phyloP scores from a whole-genome alignment of 1,140 invertebrate genomes.

The Lutraria rhynchaena region DNA sequence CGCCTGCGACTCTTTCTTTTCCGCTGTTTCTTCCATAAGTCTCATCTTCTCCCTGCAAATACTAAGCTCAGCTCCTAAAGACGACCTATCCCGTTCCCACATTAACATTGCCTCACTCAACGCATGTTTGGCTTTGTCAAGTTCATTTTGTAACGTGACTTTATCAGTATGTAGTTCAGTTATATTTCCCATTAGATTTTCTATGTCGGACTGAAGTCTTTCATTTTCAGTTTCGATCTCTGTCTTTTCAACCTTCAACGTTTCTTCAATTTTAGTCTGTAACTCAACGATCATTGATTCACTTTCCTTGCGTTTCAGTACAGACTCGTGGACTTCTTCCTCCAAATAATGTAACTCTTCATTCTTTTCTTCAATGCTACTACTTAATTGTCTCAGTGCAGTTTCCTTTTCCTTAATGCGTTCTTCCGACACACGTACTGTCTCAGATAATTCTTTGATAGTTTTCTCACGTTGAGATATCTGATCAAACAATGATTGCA shows the following conservation, averaged over 20 bases:
- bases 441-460: conserved; percentile 70
- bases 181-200: conserved; percentile 66
- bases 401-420: conserved; percentile 74
- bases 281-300: conserved; percentile 67
- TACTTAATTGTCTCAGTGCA: conserved; percentile 65
- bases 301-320: conserved; percentile 65
- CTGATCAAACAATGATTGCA: conserved; percentile 72
- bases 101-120: conserved; percentile 73
- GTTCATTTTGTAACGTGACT: conserved; percentile 57
- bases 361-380: conserved; percentile 68
- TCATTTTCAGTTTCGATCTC: conserved; percentile 71
- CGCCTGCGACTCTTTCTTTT: conserved; percentile 65
- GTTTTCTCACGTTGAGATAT: conserved; percentile 70
- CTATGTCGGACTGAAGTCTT: conserved; percentile 65
- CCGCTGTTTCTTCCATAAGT: conserved; percentile 65
- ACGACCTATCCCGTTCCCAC: conserved; percentile 71
- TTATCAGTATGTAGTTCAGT: conserved; percentile 68
- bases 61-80: conserved; percentile 67
- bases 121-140: conserved; percentile 72
- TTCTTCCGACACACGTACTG: conserved; percentile 68
- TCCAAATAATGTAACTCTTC: conserved; percentile 66
- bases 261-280: conserved; percentile 60
- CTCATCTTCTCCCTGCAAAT: conserved; percentile 72
- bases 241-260: conserved; percentile 60
- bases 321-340: conserved; percentile 65